Evolutionary conservation across 2,797 vertebrate genomes (phyloP), one percentile per base, ranked within the genome.

Genomic region (Rhinogobio ventralis): DNA sequence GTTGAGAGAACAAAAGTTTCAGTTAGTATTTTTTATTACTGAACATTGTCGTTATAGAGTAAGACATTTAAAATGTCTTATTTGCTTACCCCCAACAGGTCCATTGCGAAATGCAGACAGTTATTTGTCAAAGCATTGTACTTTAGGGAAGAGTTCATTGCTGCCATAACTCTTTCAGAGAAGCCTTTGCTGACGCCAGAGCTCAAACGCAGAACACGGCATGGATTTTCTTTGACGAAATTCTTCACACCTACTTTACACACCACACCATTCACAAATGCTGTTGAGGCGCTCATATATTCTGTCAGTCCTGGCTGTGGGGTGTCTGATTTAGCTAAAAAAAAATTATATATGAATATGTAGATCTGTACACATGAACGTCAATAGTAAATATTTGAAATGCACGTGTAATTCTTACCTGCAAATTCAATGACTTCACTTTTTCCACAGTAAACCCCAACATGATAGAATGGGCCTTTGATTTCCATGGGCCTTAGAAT

Each of bases 381-480:
- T 51, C 49, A 17, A 64, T 13, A 7, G 25, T 67, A 36, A 67
- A 67, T 67, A 67, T 67, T 36, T 20, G 14, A 49, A 19, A 30
- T 11, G 2, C 17, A 33, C 20, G 19, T 23, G 9, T 68, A 4
- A 39, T 28, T 53, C 25, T 33, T 76, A 23, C 73, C 73, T 53
- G 17, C 17, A 76, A 62, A 62, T 13, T 78, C 51, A 42, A 78
- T 10, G 15, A 62, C 75, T 45, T 62, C 75, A 62, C 10, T 78
- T 19, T 25, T 13, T 60, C 14, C 55, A 28, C 55, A 62, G 33
- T 60, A 78, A 42, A 45, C 10, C 33, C 55, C 55, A 87, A 88
- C 92, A 93, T 90, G 82, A 89, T 91, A 87, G 7, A 73, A 51
- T 68, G 5, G 20, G 19, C 20, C 2, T 33, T 28, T 51, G n/a